Evolutionary conservation across 2,888 invertebrate genomes (phyloP), one percentile per base, ranked within the genome.

Genomic region (Monochamus alternatus): DNA sequence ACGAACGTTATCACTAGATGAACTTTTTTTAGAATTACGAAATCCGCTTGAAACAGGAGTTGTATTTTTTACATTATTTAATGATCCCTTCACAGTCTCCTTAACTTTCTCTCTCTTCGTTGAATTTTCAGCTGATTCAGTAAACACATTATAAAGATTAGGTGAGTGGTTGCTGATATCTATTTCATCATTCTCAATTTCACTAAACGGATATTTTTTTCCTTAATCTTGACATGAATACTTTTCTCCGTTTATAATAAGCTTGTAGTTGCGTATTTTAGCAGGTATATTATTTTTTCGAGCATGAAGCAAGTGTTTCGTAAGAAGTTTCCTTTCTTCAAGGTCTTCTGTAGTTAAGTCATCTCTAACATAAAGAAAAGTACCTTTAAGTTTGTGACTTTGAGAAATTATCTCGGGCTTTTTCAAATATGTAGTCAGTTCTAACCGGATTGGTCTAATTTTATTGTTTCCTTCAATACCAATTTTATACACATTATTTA

Each of bases 201-300:
- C 58, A n/a, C 12, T n/a, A 22, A 58, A n/a, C 14, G 58, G 58
- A 22, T 22, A 22, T 22, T 10, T 58, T 14, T 58, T 22, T n/a
- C 1, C 22, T 58, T 2, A n/a, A 58, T 58, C 58, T 14, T 58
- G n/a, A 22, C 12, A 58, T n/a, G 58, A 1, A n/a, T 58, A 22
- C 5, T 5, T 22, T 22, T 22, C 22, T 22, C 22, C 22, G 22
- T 22, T 22, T 22, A 22, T 22, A 22, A 22, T 22, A 22, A 22
- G 22, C 22, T 22, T 22, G 1, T 22, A 22, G 22, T 22, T 22
- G 22, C 22, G 22, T 22, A 10, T 22, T 58, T n/a, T 58, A 7
- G 58, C 58, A 9, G 58, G 58, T 14, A 58, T n/a, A 22, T 58
- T 58, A n/a, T 14, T 58, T 58, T 58, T 58, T 22, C 58, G 5